A percentile compares a stretch with the other conserved stretches of the same genome.
These are phyloP conservation scores for Papilio machaon DNA, from an alignment of 1,140 invertebrate genomes.

Conservation along the genomic window DNA sequence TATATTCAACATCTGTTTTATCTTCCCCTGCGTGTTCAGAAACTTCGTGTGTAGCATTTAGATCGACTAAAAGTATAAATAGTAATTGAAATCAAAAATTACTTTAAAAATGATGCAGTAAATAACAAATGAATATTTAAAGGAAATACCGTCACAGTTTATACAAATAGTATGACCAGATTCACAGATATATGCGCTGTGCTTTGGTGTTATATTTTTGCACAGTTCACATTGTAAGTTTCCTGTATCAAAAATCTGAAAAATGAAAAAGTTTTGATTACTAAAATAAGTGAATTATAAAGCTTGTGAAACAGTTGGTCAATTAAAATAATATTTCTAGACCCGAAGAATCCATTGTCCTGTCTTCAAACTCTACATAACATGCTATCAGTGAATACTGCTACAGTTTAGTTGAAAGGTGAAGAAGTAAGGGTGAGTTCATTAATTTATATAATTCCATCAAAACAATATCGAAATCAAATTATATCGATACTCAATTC, in stretches of 20 bases:
- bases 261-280: background rate
- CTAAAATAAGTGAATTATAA: background rate
- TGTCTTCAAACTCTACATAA: too few relatives aligned
- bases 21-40: background rate
- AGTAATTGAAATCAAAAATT: background rate
- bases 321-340: too few relatives aligned
- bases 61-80: background rate
- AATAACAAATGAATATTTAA: background rate
- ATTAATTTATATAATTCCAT: background rate
- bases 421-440: too few relatives aligned
- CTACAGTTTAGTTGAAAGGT: background rate
- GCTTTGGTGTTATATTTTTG: constrained; percentile 24
- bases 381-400: too few relatives aligned
- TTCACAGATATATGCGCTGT: constrained; percentile 35
- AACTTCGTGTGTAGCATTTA: background rate
- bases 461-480: background rate
- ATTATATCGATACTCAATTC: background rate
- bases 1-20: background rate
- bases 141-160: constrained; percentile 31
- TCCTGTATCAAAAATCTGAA: constrained; percentile 16
- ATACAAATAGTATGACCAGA: constrained; percentile 42
- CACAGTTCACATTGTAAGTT: constrained; percentile 41
- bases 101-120: background rate
- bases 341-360: too few relatives aligned
- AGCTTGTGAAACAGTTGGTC: too few relatives aligned